These are phyloP conservation scores for Limnephilus rhombicus DNA, from an alignment of 2,888 invertebrate species.

Conservation along the genomic window DNA sequence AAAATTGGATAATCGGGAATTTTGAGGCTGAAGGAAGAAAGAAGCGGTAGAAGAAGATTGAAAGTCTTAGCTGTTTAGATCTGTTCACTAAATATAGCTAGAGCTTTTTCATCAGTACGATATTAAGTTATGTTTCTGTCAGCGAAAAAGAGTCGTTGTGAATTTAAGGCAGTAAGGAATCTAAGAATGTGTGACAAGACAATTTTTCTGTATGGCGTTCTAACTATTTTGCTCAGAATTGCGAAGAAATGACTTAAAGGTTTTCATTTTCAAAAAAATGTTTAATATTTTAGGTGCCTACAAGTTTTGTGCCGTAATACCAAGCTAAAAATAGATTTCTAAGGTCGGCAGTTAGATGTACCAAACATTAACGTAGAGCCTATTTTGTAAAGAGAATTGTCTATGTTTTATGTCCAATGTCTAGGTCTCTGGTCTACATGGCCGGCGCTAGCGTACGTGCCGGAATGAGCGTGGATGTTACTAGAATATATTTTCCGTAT, in stretches of 20 bases:
- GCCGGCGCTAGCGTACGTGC: not conserved
- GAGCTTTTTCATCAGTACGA: not conserved
- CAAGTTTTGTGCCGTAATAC: not conserved
- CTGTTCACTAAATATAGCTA: not conserved
- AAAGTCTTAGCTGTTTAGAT: not conserved
- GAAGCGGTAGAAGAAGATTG: not conserved
- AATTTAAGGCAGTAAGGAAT: not conserved
- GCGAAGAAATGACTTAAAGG: not conserved
- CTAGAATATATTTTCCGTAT: not conserved
- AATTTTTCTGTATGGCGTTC: not conserved
- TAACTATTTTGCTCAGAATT: not conserved
- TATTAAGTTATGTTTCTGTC: not conserved
- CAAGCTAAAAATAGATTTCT: not conserved
- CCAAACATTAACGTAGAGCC: not conserved
- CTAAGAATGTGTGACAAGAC: too few species aligned
- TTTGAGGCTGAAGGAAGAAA: not conserved
- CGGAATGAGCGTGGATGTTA: not conserved
- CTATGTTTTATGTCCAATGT: not conserved
- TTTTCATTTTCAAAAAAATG: too few species aligned
- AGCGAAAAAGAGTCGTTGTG: too few species aligned
- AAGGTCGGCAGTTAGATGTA: not conserved
- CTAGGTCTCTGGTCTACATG: not conserved
- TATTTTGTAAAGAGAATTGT: not conserved
- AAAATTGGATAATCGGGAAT: too few species aligned
- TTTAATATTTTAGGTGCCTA: not conserved